Conservation (phyloP, 2,888 invertebrate genomes). For the Formica aserva region DNA sequence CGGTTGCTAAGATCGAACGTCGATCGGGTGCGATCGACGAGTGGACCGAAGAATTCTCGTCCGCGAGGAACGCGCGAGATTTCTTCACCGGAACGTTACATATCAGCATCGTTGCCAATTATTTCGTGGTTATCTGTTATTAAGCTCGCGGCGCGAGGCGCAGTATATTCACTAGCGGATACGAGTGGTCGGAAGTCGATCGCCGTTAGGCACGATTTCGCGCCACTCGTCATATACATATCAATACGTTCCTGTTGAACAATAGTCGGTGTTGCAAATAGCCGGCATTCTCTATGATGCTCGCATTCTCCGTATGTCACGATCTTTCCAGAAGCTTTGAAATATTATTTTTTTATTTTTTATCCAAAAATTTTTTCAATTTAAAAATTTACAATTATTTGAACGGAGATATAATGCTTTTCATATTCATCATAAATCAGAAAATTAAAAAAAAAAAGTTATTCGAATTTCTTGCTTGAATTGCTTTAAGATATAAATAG, state of each 20-base stretch:
- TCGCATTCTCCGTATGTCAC: slow-evolving; percentile 50
- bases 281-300: slow-evolving; percentile 43
- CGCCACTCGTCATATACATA: slow-evolving; percentile 76
- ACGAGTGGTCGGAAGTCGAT: slow-evolving; percentile 64
- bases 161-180: slow-evolving; percentile 64
- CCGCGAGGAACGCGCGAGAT: slow-evolving; percentile 69
- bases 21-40: slow-evolving; percentile 21
- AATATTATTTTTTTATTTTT: background rate
- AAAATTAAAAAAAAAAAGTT: background rate
- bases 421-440: background rate
- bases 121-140: slow-evolving; percentile 73
- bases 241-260: slow-evolving; percentile 71
- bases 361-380: too few relatives aligned
- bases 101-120: slow-evolving; percentile 82
- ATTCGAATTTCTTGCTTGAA: slow-evolving; percentile 6
- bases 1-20: slow-evolving; percentile 18
- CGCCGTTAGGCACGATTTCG: slow-evolving; percentile 41
- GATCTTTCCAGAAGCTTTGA: slow-evolving; percentile 40
- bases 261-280: slow-evolving; percentile 54
- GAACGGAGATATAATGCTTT: background rate
- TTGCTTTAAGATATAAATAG: background rate
- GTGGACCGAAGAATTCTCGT: slow-evolving; percentile 48
- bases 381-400: background rate
- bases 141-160: slow-evolving; percentile 67
- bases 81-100: slow-evolving; percentile 80